Evolutionary conservation across 2,797 vertebrate species (phyloP).

Genomic region (Gouania willdenowi): DNA sequence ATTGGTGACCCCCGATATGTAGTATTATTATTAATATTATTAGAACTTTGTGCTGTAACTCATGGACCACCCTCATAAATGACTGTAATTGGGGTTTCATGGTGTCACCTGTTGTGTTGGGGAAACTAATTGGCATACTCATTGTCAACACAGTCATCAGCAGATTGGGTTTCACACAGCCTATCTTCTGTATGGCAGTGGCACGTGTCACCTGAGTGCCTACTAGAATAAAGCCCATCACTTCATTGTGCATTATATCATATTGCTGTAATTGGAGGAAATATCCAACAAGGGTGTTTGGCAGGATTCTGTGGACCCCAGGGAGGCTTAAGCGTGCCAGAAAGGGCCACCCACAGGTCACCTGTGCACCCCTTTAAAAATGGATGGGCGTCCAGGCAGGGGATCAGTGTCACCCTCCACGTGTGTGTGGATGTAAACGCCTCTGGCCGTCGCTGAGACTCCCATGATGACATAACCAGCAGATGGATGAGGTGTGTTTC

Average conservation of each 20-base stretch:
- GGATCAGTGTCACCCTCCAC: slow-evolving; percentile 68
- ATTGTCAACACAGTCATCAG: slow-evolving; percentile 60
- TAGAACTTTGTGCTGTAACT: slow-evolving; percentile 34
- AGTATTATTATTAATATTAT: too few relatives aligned
- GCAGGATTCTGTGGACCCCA: slow-evolving; percentile 27
- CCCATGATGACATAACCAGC: slow-evolving; percentile 64
- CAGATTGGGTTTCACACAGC: slow-evolving; percentile 57
- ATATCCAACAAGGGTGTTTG: slow-evolving; percentile 52
- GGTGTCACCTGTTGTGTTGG: slow-evolving; percentile 71
- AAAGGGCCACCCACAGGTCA: slow-evolving; percentile 60
- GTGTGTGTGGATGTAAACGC: slow-evolving; percentile 59
- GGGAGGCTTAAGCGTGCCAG: slow-evolving; percentile 25
- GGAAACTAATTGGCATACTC: slow-evolving; percentile 66
- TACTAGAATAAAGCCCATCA: slow-evolving; percentile 33
- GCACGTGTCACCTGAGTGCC: slow-evolving; percentile 56
- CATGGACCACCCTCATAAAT: slow-evolving; percentile 45
- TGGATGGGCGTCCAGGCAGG: slow-evolving; percentile 70
- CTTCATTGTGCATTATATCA: slow-evolving; percentile 57
- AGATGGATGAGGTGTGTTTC: slow-evolving; percentile 72
- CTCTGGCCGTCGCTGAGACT: slow-evolving; percentile 46
- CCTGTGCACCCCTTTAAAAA: slow-evolving; percentile 74
- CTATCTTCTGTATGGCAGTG: slow-evolving; percentile 36
- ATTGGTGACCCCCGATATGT: too few relatives aligned
- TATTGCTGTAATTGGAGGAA: slow-evolving; percentile 75
- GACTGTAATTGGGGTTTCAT: slow-evolving; percentile 66